Base-by-base conservation (phyloP, 2,888 invertebrate species). In the Stenoptilia bipunctidactyla region DNA sequence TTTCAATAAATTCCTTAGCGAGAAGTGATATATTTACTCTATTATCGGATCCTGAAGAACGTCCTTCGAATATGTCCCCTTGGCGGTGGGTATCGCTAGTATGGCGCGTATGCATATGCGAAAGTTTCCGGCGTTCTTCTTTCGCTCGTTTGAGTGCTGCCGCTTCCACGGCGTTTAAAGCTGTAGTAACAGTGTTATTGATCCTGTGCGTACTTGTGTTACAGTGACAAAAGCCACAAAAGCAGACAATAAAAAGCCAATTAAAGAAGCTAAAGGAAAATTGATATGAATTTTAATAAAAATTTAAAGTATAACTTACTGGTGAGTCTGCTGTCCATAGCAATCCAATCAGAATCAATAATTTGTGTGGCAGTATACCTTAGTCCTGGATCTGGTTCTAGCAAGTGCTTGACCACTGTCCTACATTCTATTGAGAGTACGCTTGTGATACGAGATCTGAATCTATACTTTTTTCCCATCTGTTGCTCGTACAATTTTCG, bases 301-400 rank as follows among this genome's bases (percentile, higher is more conserved):
- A n/a, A n/a, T n/a, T n/a, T n/a, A n/a, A n/a, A n/a, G n/a, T n/a
- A n/a, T n/a, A n/a, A n/a, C 73, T 72, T 56, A 83, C 83, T 69
- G 25, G 75, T 79, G 34, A 90, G 77, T 50, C 89, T 76, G 43
- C 87, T 85, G 67, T 91, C 90, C 88, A 90, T 89, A 47, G 85
- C 85, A 54, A 91, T 77, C 91, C 91, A 91, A 27, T 88, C 87
- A 6, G 87, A 85, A 38, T 53, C 71, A 15, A 90, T 53, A 25
- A 89, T 59, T 51, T 89, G 86, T 1, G 85, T 77, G 14, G 90
- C 68, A 40, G 66, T 76, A 62, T 85, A 86, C 14, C 93, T 66
- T 36, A 83, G 52, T 2, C 82, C 75, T 0, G 87, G 77, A 48
- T 92, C 89, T 0, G 92, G 92, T 57, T 93, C 92, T 45, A 94